Evolutionary conservation across 2,113 vertebrate genomes (phyloP), one percentile per base, ranked within the genome.

Genomic region (Poeciliopsis retropinna): DNA sequence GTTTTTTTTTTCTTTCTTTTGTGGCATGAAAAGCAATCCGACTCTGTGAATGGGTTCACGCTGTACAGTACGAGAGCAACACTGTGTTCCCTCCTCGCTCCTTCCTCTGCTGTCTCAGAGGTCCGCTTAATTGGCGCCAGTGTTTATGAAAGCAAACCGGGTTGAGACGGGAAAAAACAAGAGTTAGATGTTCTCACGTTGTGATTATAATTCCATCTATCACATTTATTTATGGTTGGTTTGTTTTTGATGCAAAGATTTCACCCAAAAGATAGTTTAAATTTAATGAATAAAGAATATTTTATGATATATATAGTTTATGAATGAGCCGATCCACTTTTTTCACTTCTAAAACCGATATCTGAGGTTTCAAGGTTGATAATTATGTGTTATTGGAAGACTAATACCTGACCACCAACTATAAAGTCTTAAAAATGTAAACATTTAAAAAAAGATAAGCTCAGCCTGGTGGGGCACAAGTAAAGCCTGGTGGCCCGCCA

Each of bases 1-100:
- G n/a, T 76, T 71, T 78, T 30, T 30, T 73, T 62, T 78, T 78
- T 73, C 75, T 73, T 66, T 63, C 57, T 72, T 64, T 37, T 72
- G 64, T 10, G 14, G 30, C 31, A 34, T 10, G 31, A 37, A 75
- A 57, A 74, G 65, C 22, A 17, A 39, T 84, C 75, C 54, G 72
- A 71, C 67, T 71, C 82, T 64, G 70, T 60, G 66, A 82, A 82
- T 76, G 77, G 74, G 84, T 75, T 76, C 80, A 76, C 61, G 1
- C 76, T 62, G 79, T 70, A 82, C 80, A 34, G 70, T 67, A 32
- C 39, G 34, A 37, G 34, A 10, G 67, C 39, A 41, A 79, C 66
- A 64, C 60, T 7, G 31, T 83, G 69, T 81, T 78, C 77, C 30
- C 76, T 80, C 66, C 31, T 51, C 29, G 41, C 67, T 51, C 41